These are phyloP conservation scores for Contarinia nasturtii DNA, from an alignment of 1,140 invertebrate species.

Conservation along the genomic window DNA sequence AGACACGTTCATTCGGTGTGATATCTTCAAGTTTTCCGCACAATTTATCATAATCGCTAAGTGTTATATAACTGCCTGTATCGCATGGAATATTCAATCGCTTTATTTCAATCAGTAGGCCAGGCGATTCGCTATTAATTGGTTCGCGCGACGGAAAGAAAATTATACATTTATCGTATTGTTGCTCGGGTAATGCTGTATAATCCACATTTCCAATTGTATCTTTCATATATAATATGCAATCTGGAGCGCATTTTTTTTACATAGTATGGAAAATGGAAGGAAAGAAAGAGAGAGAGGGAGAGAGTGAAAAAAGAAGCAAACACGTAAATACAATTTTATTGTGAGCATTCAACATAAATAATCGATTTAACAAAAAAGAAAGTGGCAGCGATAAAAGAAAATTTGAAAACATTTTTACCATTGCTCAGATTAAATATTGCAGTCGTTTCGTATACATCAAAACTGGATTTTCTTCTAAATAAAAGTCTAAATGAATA, in stretches of 20 bases:
- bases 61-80: constrained; percentile 29
- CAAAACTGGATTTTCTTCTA: no score
- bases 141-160: constrained; percentile 21
- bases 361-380: no score
- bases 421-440: no score
- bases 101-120: constrained; percentile 34
- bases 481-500: no score
- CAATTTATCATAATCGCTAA: constrained; percentile 20
- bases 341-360: no score
- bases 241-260: no score
- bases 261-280: constrained; percentile 1
- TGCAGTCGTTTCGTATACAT: no score
- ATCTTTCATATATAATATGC: constrained; percentile 17
- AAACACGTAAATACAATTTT: no score
- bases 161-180: constrained; percentile 17
- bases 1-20: constrained; percentile 26
- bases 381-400: no score
- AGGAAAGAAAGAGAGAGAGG: neutral
- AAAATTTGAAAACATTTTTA: no score
- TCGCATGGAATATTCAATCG: constrained; percentile 40
- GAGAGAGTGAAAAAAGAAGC: neutral
- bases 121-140: constrained; percentile 20
- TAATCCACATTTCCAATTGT: constrained; percentile 14
- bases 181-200: constrained; percentile 12
- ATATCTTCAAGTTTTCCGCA: constrained; percentile 45